Percentiles rank a stretch among this genome's conserved stretches.
phyloP scores from a whole-genome alignment of 30 jellyfish, hydroid and myxozoan species.

The Haliclystus octoradiatus region DNA sequence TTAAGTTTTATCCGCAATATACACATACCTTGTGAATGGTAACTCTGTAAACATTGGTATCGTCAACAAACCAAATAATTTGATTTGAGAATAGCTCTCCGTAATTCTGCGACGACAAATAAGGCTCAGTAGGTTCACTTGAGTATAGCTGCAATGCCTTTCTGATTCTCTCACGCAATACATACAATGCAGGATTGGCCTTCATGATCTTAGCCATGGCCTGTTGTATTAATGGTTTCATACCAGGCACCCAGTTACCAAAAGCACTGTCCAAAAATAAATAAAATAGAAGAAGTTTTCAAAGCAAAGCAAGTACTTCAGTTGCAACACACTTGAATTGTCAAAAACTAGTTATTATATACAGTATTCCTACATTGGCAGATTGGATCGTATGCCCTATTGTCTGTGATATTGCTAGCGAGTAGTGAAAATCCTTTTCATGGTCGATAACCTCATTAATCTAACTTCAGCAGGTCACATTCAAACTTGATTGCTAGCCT shows the following conservation, averaged over 20 bases:
- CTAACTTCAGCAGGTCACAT: too few relatives aligned
- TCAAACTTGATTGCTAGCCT: too few relatives aligned
- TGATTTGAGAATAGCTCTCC: constrained; percentile 98
- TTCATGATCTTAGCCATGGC: constrained; percentile 99
- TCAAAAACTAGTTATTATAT: not conserved
- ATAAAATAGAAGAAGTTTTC: not conserved
- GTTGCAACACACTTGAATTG: too few relatives aligned
- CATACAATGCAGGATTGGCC: constrained; percentile 99
- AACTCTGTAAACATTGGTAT: constrained; percentile 97
- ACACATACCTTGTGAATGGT: constrained; percentile 89
- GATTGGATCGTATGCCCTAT: too few relatives aligned
- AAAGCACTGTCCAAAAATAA: too few relatives aligned
- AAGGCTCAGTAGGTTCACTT: constrained; percentile 99
- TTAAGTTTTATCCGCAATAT: too few relatives aligned
- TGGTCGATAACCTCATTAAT: too few relatives aligned
- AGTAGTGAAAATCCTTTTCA: too few relatives aligned
- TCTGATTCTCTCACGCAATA: constrained; percentile 97
- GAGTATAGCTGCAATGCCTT: constrained; percentile 98
- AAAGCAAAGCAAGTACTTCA: too few relatives aligned
- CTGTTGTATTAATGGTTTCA: constrained; percentile 98
- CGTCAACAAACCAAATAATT: constrained; percentile 99
- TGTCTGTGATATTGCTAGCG: too few relatives aligned
- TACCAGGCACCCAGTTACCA: constrained; percentile 99
- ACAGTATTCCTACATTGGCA: too few relatives aligned
- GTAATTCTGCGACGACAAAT: constrained; percentile 95